Base-by-base conservation (phyloP, 2,797 vertebrate species). In the Pygocentrus nattereri region DNA sequence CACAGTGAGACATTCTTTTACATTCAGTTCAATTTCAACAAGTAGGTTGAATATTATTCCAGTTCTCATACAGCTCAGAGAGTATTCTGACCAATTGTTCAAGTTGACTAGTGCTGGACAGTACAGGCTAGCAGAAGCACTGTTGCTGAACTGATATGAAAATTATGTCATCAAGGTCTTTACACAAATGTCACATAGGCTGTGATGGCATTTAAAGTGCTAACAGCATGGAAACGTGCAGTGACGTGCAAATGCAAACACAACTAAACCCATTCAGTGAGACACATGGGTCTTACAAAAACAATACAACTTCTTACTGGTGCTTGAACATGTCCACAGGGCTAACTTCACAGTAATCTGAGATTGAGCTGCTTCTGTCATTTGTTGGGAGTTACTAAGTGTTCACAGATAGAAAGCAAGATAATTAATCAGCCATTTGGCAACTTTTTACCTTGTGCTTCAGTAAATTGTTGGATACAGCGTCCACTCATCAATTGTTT, bases 171-270 rank as follows among this genome's bases (percentile, higher is more conserved):
- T 44, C 41, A 44, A 44, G 59, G 56, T 59, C 23, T 23, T 62
- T 62, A 16, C 59, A 62, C 30, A 62, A 62, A 62, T 62, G 59
- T 62, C 59, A 62, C 12, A 12, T 58, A 62, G 16, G 59, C 25
- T 62, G 59, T 12, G 27, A 30, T 62, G 59, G 25, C 59, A 4
- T 62, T 62, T 62, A 62, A 30, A 30, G 18, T 16, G 59, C 59
- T 11, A 27, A 16, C 12, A 27, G 6, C 16, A 62, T 62, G 27
- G 27, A 62, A 62, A 62, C 18, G n/a, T n/a, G 27, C 23, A 30
- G 59, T 30, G 59, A 62, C 18, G 25, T 30, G 27, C 12, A 62
- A 27, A 59, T n/a, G 56, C 56, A 58, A 11, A 56, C 21, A 49
- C 52, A 19, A 19, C 18, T 25, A 44, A 44, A 12, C 0, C 8